These are phyloP conservation scores for Piliocolobus tephrosceles DNA, from an alignment of 2,113 vertebrate species.

Conservation along the genomic window DNA sequence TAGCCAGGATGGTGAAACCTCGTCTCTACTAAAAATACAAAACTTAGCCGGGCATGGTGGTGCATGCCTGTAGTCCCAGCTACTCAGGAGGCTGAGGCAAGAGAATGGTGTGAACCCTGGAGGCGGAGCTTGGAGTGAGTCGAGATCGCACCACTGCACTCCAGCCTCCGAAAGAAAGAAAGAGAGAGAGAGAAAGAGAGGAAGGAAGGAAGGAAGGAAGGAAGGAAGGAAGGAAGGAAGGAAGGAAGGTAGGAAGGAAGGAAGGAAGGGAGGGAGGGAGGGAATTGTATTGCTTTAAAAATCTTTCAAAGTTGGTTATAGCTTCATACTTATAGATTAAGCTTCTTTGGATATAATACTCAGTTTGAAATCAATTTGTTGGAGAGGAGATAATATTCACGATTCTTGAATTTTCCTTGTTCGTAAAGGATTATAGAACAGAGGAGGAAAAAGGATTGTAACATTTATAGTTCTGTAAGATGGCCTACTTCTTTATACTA, in stretches of 20 bases:
- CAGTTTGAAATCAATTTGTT: not conserved
- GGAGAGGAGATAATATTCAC: not conserved
- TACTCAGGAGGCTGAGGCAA: no score
- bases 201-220: no score
- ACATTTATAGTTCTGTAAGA: not conserved
- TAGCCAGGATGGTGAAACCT: no score
- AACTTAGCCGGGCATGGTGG: no score
- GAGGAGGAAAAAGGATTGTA: not conserved
- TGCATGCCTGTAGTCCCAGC: no score
- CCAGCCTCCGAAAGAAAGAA: no score
- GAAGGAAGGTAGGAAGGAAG: no score
- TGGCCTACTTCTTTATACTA: not conserved
- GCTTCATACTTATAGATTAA: not conserved
- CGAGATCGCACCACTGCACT: no score
- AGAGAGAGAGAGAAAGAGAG: not conserved
- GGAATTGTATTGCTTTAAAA: not conserved
- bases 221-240: not conserved
- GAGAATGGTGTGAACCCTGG: no score
- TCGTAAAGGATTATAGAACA: not conserved
- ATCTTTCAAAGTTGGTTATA: not conserved
- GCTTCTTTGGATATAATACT: slow-evolving; percentile 8
- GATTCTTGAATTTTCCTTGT: not conserved
- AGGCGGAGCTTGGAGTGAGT: no score
- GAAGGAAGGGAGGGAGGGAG: no score
- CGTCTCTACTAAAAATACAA: no score